Evolutionary conservation across 2,797 vertebrate genomes (phyloP).

Genomic region (Pantherophis vulpinus): DNA sequence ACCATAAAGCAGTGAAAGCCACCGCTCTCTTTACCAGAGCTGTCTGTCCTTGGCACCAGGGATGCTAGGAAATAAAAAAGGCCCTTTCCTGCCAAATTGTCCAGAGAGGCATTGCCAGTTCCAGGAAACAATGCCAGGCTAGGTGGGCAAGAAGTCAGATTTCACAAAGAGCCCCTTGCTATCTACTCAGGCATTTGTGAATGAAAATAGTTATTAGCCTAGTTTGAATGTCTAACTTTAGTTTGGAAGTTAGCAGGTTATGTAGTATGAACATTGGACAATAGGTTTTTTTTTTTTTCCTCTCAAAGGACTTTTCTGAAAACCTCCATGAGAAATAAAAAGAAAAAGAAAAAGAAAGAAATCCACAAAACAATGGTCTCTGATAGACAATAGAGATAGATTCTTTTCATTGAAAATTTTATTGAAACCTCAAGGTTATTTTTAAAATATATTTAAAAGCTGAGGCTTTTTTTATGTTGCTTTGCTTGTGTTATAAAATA

Average conservation of each 20-base stretch:
- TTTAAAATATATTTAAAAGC: constrained; percentile 39
- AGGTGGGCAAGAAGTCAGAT: neutral
- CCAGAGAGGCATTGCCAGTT: neutral
- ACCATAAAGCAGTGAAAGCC: neutral
- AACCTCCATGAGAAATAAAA: neutral
- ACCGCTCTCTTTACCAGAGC: neutral
- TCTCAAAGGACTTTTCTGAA: constrained; percentile 16
- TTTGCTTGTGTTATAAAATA: constrained; percentile 59
- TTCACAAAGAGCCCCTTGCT: neutral
- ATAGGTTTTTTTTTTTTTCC: neutral
- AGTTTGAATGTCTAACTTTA: neutral
- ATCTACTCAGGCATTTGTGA: neutral
- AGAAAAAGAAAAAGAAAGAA: neutral
- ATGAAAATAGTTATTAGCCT: neutral
- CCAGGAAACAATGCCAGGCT: too few relatives aligned
- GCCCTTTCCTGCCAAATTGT: neutral
- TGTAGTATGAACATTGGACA: neutral
- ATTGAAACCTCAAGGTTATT: constrained; percentile 20
- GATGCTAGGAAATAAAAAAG: neutral
- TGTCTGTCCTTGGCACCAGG: neutral
- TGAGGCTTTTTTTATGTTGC: constrained; percentile 18
- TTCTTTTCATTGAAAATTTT: constrained; percentile 36
- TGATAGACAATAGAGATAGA: accelerated
- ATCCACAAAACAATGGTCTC: constrained; percentile 7
- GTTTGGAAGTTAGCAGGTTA: neutral